These are phyloP conservation scores for Steatornis caripensis DNA, from an alignment of 2,113 vertebrate genomes.

Conservation along the genomic window DNA sequence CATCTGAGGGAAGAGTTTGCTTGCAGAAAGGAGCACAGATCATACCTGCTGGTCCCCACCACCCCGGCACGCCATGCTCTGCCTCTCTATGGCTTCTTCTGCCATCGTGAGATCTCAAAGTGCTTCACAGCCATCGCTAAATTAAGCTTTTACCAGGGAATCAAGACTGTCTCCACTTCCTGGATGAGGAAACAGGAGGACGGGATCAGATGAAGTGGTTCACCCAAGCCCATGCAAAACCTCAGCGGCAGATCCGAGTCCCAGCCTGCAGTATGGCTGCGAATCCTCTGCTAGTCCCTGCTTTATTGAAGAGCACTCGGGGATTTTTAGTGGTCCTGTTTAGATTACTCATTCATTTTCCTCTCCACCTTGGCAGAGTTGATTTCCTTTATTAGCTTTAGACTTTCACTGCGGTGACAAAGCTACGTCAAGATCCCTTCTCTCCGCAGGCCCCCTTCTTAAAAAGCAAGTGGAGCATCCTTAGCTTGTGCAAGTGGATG, in stretches of 20 bases:
- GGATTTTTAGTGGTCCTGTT: not conserved
- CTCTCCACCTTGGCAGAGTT: not conserved
- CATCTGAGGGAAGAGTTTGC: not conserved
- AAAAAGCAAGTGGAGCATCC: not conserved
- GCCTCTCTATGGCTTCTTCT: not conserved
- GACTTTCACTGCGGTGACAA: not conserved
- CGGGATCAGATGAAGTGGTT: not conserved
- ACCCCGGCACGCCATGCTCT: rapidly evolving
- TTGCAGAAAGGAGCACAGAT: not conserved
- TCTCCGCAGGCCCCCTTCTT: not conserved
- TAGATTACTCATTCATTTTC: not conserved
- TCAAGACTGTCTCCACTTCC: not conserved
- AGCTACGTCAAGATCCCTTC: not conserved
- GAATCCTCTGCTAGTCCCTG: not conserved
- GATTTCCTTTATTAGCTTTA: not conserved
- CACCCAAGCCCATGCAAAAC: not conserved
- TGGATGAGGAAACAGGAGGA: not conserved
- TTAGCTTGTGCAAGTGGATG: not conserved
- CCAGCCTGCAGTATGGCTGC: not conserved
- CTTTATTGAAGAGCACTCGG: not conserved
- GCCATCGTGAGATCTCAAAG: not conserved
- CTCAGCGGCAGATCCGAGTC: not conserved
- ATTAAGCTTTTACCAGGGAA: not conserved
- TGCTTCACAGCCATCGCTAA: not conserved
- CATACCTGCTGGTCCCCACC: not conserved